Conservation (phyloP, 2,797 vertebrate genomes). For the Macroramphosus scolopax region DNA sequence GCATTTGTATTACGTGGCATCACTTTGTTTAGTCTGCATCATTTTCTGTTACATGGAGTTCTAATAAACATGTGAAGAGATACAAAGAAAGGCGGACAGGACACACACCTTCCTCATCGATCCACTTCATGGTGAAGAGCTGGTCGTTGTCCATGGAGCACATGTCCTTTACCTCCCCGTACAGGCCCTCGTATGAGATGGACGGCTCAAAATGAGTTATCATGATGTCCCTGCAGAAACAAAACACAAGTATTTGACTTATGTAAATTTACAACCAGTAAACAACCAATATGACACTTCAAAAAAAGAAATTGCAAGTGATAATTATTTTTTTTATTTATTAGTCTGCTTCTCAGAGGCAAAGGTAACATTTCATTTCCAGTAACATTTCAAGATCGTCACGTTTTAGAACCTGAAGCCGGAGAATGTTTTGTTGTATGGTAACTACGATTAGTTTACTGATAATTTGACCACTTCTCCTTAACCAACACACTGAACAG, state of each 20-base stretch:
- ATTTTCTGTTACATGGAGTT: background rate
- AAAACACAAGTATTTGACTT: background rate
- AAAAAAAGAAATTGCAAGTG: too few species aligned
- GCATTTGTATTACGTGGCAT: background rate
- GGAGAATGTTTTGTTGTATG: too few species aligned
- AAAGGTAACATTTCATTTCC: too few species aligned
- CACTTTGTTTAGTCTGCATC: background rate
- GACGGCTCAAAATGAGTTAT: constrained; percentile 98
- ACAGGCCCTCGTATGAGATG: constrained; percentile 92
- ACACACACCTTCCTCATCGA: constrained; percentile 94
- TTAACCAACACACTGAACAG: too few species aligned
- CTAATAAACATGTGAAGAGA: background rate
- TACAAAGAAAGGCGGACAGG: background rate
- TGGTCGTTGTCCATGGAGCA: constrained; percentile 97
- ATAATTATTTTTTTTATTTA: too few species aligned
- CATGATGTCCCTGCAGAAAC: constrained; percentile 92
- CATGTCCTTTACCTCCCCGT: constrained; percentile 94
- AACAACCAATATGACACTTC: too few species aligned
- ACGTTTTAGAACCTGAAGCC: too few species aligned
- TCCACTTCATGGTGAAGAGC: constrained; percentile 99
- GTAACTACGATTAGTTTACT: too few species aligned
- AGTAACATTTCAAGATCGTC: too few species aligned
- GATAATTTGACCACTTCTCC: too few species aligned
- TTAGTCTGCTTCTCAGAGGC: too few species aligned
- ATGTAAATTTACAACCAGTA: too few species aligned